phyloP scores from a whole-genome alignment of 2,113 vertebrate species.

The Indicator maculatus region DNA sequence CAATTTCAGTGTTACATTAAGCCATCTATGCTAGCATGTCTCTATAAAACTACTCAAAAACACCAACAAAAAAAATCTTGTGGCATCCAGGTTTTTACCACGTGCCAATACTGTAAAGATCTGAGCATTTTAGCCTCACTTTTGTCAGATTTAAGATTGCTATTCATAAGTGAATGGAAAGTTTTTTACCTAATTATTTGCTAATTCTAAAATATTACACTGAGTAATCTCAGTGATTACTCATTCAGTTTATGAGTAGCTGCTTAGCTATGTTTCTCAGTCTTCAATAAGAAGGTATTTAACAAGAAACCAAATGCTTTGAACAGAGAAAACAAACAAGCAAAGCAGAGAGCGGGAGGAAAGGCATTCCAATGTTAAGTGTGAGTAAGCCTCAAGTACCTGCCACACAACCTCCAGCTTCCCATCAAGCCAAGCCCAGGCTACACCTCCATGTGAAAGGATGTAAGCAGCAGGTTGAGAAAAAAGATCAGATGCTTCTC shows the following conservation, averaged over 20 bases:
- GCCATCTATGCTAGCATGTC: not conserved
- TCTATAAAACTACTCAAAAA: not conserved
- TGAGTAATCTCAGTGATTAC: not conserved
- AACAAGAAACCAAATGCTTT: not conserved
- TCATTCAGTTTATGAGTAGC: not conserved
- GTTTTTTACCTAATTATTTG: not conserved
- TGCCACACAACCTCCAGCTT: not conserved
- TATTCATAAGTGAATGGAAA: not conserved
- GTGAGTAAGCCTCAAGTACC: not conserved
- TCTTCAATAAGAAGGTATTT: not conserved
- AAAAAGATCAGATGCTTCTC: not conserved
- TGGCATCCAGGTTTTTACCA: not conserved
- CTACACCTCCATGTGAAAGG: not conserved
- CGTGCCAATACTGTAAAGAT: not conserved
- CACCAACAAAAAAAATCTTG: not conserved
- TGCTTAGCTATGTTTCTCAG: not conserved
- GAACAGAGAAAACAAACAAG: not conserved
- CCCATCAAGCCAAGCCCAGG: not conserved
- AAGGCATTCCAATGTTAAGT: not conserved
- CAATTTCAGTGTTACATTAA: not conserved
- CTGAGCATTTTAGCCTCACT: not conserved
- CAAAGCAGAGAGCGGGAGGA: not conserved
- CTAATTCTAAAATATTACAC: not conserved
- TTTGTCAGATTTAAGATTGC: not conserved
- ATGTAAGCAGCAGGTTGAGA: not conserved